Evolutionary conservation across 2,113 vertebrate genomes (phyloP).

Genomic region (Colossoma macropomum): DNA sequence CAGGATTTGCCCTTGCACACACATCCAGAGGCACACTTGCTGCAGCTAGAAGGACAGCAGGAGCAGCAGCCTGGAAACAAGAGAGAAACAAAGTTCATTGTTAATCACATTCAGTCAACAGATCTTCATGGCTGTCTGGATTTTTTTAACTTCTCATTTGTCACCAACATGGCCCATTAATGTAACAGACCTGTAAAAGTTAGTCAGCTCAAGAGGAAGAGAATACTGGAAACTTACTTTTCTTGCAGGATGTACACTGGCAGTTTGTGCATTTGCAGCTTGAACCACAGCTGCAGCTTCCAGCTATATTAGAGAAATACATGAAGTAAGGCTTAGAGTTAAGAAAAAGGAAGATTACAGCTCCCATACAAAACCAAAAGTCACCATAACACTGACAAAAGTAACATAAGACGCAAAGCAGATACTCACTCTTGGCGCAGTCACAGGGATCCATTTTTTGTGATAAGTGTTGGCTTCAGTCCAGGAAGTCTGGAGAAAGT

Average conservation of each 20-base stretch:
- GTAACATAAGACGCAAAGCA: no score
- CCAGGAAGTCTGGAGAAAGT: not conserved
- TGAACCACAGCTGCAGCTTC: constrained; percentile 81
- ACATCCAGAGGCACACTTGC: constrained; percentile 91
- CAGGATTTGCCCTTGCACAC: constrained; percentile 86
- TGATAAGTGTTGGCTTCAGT: not conserved
- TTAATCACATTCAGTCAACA: no score
- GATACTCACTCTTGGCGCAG: constrained; percentile 76
- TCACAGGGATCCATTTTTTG: constrained; percentile 77
- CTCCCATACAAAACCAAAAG: no score
- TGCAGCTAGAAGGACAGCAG: constrained; percentile 88
- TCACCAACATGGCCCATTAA: not conserved
- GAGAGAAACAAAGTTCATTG: not conserved
- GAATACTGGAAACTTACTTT: constrained; percentile 73
- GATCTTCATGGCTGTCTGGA: no score
- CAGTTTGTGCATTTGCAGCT: constrained; percentile 87
- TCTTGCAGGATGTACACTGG: constrained; percentile 84
- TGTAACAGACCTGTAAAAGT: not conserved
- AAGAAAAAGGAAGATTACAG: not conserved
- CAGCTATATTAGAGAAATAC: constrained; percentile 67
- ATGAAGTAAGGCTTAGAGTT: not conserved
- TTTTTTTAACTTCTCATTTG: no score
- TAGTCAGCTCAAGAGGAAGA: not conserved
- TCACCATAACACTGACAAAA: not conserved
- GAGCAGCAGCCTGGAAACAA: constrained; percentile 85